A percentile compares a stretch with the other conserved stretches of the same genome.
Conservation (phyloP, 1,140 invertebrate genomes). For the Heterodera schachtii region DNA sequence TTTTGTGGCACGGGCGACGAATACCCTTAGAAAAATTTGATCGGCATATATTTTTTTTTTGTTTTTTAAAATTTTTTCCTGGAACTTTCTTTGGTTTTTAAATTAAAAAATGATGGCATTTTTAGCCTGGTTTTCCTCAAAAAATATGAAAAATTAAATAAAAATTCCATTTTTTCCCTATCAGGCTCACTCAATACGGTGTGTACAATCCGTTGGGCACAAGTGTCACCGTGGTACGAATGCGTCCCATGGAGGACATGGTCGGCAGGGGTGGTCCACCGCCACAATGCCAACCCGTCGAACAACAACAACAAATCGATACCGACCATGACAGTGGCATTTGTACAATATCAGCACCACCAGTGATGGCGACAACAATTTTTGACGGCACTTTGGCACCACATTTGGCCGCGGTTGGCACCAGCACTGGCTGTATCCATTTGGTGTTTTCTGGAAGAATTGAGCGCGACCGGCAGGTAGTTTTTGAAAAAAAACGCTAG, state of each 20-base stretch:
- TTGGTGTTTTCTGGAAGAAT: slow-evolving; percentile 45
- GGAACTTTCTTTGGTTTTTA: no score
- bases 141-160: no score
- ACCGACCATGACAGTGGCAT: neutral
- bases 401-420: slow-evolving; percentile 51
- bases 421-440: slow-evolving; percentile 42
- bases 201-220: slow-evolving; percentile 30
- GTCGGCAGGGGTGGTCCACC: slow-evolving; percentile 3
- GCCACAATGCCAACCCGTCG: no score
- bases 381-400: neutral
- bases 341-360: no score
- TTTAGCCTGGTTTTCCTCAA: neutral
- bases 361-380: neutral
- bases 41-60: no score
- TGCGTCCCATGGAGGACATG: slow-evolving; percentile 47
- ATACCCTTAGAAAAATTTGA: no score
- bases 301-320: slow-evolving; percentile 8
- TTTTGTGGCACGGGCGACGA: no score
- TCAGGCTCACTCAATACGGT: slow-evolving; percentile 43
- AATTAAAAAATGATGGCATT: no score
- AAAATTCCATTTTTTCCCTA: slow-evolving; percentile 15
- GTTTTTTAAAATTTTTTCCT: no score
- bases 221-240: slow-evolving; percentile 45
- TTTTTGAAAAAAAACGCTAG: neutral
- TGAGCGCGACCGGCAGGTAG: slow-evolving; percentile 38